Evolutionary conservation across 2,797 vertebrate species (phyloP).

Genomic region (Coreius guichenoti): DNA sequence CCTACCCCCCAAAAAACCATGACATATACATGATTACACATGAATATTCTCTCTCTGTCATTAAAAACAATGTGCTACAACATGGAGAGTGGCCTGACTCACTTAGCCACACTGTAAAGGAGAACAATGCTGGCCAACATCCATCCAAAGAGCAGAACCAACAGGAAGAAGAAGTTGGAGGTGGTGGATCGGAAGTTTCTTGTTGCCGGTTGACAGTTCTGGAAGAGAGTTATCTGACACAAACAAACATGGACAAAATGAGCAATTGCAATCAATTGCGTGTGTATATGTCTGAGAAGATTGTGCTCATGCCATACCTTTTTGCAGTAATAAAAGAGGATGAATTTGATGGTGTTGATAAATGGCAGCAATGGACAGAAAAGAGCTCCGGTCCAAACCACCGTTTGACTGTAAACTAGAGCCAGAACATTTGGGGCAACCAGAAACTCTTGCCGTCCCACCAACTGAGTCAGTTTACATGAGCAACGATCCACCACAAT

Average conservation of each 20-base stretch:
- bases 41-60: neutral
- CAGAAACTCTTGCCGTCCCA: conserved; percentile 86
- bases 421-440: conserved; percentile 84
- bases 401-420: conserved; percentile 87
- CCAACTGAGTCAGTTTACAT: conserved; percentile 72
- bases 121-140: conserved; percentile 78
- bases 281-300: neutral
- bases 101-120: conserved; percentile 84
- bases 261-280: neutral
- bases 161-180: conserved; percentile 84
- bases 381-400: conserved; percentile 89
- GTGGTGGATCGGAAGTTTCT: conserved; percentile 87
- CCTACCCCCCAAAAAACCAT: conserved; percentile 66
- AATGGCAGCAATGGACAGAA: conserved; percentile 89
- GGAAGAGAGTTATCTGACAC: conserved; percentile 81
- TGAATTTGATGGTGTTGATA: conserved; percentile 85
- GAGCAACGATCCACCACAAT: conserved; percentile 82
- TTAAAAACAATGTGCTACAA: neutral
- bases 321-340: conserved; percentile 87
- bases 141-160: conserved; percentile 86
- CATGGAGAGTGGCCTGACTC: conserved; percentile 63
- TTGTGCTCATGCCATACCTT: conserved; percentile 74
- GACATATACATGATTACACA: neutral
- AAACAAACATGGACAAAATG: neutral
- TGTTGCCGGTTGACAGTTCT: conserved; percentile 84